These are phyloP conservation scores for Toxotes chatareus DNA, from an alignment of 2,113 vertebrate species.

Conservation along the genomic window DNA sequence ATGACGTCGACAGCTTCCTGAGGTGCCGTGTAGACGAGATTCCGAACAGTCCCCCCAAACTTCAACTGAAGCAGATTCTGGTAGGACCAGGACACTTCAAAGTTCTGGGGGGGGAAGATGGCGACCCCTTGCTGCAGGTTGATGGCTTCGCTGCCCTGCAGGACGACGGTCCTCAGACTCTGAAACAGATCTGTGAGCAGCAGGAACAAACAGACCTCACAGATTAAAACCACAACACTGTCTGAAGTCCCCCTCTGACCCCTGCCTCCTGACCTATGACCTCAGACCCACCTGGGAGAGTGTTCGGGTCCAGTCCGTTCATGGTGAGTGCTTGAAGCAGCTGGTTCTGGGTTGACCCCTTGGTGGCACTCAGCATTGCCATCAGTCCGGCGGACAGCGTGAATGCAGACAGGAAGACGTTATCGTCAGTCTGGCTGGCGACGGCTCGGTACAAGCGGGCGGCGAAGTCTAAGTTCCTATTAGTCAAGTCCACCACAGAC, in stretches of 20 bases:
- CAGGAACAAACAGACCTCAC: background rate
- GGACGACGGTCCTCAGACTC: conserved; percentile 72
- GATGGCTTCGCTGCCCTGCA: conserved; percentile 53
- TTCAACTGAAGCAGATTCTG: conserved; percentile 83
- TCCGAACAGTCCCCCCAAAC: conserved; percentile 80
- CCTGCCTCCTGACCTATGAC: background rate
- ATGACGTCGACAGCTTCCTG: conserved; percentile 78
- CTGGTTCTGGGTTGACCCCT: conserved; percentile 81
- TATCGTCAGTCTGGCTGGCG: conserved; percentile 86
- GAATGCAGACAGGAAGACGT: conserved; percentile 86
- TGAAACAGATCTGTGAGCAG: conserved; percentile 80
- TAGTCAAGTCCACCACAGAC: conserved; percentile 72
- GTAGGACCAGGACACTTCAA: conserved; percentile 79
- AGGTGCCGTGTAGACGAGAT: conserved; percentile 75
- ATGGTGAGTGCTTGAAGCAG: conserved; percentile 81
- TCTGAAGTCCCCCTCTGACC: background rate
- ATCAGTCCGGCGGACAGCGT: conserved; percentile 80
- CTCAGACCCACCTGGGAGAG: conserved; percentile 51
- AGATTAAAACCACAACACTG: background rate
- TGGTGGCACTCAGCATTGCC: conserved; percentile 77
- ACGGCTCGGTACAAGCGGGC: conserved; percentile 87
- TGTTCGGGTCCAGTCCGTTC: conserved; percentile 57
- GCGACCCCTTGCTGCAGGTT: conserved; percentile 78
- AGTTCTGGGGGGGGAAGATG: conserved; percentile 80
- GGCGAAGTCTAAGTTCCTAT: conserved; percentile 84